phyloP scores from a whole-genome alignment of 2,113 vertebrate species.

The Seriola dumerili region DNA sequence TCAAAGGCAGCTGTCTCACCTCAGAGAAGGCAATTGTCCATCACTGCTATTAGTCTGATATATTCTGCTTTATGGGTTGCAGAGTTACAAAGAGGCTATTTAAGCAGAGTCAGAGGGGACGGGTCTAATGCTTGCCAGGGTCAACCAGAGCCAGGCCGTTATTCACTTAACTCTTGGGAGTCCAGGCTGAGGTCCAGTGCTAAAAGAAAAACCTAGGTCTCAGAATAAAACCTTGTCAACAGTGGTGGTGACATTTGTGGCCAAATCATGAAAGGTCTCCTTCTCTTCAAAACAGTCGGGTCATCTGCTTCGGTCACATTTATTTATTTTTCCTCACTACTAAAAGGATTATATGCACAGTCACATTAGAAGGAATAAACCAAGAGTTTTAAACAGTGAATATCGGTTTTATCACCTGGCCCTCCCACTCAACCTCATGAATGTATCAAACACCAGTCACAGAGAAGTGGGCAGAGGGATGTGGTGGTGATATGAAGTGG shows the following conservation, averaged over 20 bases:
- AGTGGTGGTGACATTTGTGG: conserved; percentile 46
- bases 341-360: conserved; percentile 31
- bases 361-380: conserved; percentile 35
- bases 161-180: conserved; percentile 42
- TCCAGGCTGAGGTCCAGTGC: conserved; percentile 25
- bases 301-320: conserved; percentile 45
- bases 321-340: conserved; percentile 40
- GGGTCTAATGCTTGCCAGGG: conserved; percentile 51
- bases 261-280: conserved; percentile 50
- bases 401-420: conserved; percentile 57
- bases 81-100: conserved; percentile 50
- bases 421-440: conserved; percentile 34
- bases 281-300: conserved; percentile 54
- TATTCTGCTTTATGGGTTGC: conserved; percentile 52
- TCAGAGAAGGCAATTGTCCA: conserved; percentile 36
- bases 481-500: conserved; percentile 10
- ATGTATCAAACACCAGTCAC: conserved; percentile 14
- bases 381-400: conserved; percentile 22
- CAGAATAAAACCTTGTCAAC: conserved; percentile 53
- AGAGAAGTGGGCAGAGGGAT: conserved; percentile 30
- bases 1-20: conserved; percentile 39
- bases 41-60: conserved; percentile 48
- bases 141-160: conserved; percentile 52
- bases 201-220: conserved; percentile 41
- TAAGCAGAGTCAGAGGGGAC: conserved; percentile 61